Percentiles rank a stretch among this genome's conserved stretches.
These are phyloP conservation scores for Apis florea DNA, from an alignment of 1,140 invertebrate genomes.

Conservation along the genomic window DNA sequence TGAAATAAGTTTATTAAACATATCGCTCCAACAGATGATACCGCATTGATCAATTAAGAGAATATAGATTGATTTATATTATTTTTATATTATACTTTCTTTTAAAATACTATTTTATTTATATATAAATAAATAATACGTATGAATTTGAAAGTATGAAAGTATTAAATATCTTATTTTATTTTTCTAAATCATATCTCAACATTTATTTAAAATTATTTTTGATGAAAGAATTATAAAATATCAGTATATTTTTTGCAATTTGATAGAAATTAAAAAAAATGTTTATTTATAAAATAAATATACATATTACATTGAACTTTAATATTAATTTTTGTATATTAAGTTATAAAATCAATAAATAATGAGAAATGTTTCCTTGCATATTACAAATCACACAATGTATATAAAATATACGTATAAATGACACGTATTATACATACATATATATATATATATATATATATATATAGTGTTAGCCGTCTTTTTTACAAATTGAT, in stretches of 20 bases:
- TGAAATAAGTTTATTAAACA: not conserved
- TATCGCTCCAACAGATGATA: not conserved
- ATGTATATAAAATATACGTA: not conserved
- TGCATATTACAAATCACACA: slow-evolving; percentile 14
- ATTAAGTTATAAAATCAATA: slow-evolving; percentile 63
- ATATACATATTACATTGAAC: slow-evolving; percentile 35
- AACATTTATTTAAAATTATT: not conserved
- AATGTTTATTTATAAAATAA: slow-evolving; percentile 45
- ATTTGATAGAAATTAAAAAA: not conserved
- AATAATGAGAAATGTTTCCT: slow-evolving; percentile 41
- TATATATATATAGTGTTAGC: slow-evolving; percentile 28
- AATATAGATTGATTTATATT: not conserved
- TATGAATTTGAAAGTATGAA: too few species aligned
- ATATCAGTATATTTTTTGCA: not conserved
- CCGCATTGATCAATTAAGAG: not conserved
- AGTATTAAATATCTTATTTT: not conserved
- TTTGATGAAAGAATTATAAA: not conserved
- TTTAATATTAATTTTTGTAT: slow-evolving; percentile 15
- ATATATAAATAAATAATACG: not conserved
- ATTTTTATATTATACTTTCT: not conserved
- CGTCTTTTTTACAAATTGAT: slow-evolving; percentile 58
- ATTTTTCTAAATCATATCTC: not conserved
- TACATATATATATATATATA: slow-evolving; percentile 31
- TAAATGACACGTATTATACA: slow-evolving; percentile 11
- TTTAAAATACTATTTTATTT: not conserved